Conservation (phyloP, 2,888 invertebrate genomes). For the Empis livida region DNA sequence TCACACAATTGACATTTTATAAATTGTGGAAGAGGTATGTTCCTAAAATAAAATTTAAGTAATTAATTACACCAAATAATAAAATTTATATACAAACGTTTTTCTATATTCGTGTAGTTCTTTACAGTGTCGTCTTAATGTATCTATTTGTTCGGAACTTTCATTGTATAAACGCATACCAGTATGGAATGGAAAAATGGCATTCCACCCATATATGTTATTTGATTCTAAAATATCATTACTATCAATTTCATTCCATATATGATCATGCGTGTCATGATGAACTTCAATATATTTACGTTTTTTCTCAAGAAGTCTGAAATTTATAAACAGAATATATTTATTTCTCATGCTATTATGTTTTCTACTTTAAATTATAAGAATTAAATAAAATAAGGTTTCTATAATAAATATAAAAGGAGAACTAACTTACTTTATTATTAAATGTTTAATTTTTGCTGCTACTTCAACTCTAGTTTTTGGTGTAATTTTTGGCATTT, state of each 20-base stretch:
- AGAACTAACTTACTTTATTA: slow-evolving; percentile 34
- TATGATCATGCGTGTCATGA: slow-evolving; percentile 22
- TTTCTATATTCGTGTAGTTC: slow-evolving; percentile 27
- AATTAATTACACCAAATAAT: neutral
- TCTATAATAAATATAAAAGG: no score
- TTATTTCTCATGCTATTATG: no score
- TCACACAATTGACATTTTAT: slow-evolving; percentile 26
- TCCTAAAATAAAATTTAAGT: slow-evolving; percentile 18
- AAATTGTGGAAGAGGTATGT: slow-evolving; percentile 15
- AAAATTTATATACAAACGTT: neutral
- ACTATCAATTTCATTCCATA: slow-evolving; percentile 27
- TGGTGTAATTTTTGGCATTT: slow-evolving; percentile 23
- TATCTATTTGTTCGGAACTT: slow-evolving; percentile 23
- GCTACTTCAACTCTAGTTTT: slow-evolving; percentile 34
- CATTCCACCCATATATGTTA: slow-evolving; percentile 29
- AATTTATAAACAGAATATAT: slow-evolving; percentile 6
- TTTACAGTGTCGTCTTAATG: slow-evolving; percentile 34
- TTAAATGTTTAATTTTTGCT: slow-evolving; percentile 35
- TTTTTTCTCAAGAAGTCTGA: slow-evolving; percentile 35
- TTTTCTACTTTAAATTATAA: no score
- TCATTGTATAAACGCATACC: slow-evolving; percentile 37
- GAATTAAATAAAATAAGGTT: no score
- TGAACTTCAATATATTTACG: slow-evolving; percentile 33
- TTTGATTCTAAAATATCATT: slow-evolving; percentile 27
- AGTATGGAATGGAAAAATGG: slow-evolving; percentile 39